Conservation (phyloP, 2,888 invertebrate species). For the Lobophora halterata region DNA sequence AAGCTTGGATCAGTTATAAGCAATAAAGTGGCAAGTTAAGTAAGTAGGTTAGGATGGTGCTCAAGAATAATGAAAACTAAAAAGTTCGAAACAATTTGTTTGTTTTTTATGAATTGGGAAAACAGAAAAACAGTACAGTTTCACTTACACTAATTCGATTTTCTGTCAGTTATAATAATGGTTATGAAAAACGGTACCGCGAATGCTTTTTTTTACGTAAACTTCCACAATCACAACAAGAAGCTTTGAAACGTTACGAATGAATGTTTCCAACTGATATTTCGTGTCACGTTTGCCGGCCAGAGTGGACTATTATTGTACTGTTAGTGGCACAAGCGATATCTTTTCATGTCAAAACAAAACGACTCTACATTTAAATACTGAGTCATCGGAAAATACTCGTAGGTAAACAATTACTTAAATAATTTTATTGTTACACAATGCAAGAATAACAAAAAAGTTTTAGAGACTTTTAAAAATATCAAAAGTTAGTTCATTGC, state of each 20-base stretch:
- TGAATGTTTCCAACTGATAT: conserved; percentile 54
- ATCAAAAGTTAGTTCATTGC: no score
- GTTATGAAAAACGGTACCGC: not conserved
- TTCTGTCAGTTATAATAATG: no score
- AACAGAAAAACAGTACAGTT: no score
- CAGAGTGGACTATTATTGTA: conserved; percentile 31
- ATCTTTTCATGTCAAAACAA: conserved; percentile 30
- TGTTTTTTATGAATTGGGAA: no score
- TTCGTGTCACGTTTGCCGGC: conserved; percentile 46
- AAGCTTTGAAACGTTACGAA: conserved; percentile 32
- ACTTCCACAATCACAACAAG: conserved; percentile 28
- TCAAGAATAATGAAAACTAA: no score
- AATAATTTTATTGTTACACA: conserved; percentile 12
- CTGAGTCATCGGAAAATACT: conserved; percentile 10
- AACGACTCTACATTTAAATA: conserved; percentile 29
- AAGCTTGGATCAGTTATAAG: conserved; percentile 9
- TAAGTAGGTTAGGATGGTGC: no score
- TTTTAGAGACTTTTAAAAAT: not conserved
- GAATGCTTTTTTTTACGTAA: conserved; percentile 3
- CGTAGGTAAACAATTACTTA: no score
- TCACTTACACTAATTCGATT: no score
- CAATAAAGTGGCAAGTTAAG: no score
- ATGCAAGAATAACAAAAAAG: not conserved
- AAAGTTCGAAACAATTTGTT: no score
- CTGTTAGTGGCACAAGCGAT: conserved; percentile 36